Evolutionary conservation across 2,797 vertebrate species (phyloP).

Genomic region (Takifugu ocellatus): DNA sequence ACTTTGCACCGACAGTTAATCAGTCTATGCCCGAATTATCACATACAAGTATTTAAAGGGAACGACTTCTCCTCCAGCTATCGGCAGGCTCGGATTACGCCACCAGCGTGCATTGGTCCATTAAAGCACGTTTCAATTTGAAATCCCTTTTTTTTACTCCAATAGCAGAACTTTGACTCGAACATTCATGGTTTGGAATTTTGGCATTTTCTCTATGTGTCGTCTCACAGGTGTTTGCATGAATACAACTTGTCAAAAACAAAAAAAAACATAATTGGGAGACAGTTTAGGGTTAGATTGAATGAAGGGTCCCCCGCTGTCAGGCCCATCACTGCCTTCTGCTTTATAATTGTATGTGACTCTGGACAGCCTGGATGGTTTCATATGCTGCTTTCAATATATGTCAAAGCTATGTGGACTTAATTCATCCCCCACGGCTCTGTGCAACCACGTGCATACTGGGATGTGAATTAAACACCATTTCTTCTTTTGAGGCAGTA

Average conservation of each 20-base stretch:
- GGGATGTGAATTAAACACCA: background rate
- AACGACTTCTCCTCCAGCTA: too few relatives aligned
- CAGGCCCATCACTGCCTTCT: conserved; percentile 1
- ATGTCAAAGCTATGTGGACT: background rate
- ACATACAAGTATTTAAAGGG: too few relatives aligned
- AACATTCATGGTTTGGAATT: too few relatives aligned
- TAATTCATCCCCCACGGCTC: background rate
- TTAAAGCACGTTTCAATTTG: too few relatives aligned
- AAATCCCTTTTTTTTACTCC: background rate
- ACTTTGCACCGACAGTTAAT: too few relatives aligned
- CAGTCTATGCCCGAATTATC: too few relatives aligned
- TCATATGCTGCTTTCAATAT: background rate
- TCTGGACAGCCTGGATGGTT: conserved; percentile 10
- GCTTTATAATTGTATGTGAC: conserved; percentile 3
- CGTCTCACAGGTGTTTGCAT: background rate
- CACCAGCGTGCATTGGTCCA: too few relatives aligned
- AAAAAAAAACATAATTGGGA: conserved; percentile 9
- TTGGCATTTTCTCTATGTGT: too few relatives aligned
- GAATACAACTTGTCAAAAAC: conserved; percentile 15
- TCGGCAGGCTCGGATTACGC: too few relatives aligned
- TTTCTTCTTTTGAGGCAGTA: background rate
- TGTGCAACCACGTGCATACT: background rate
- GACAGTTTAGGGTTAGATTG: conserved; percentile 9
- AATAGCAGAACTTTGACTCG: background rate
- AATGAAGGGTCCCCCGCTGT: conserved; percentile 28